Evolutionary conservation across 2,888 invertebrate genomes (phyloP).

Genomic region (Drosophila falleni): DNA sequence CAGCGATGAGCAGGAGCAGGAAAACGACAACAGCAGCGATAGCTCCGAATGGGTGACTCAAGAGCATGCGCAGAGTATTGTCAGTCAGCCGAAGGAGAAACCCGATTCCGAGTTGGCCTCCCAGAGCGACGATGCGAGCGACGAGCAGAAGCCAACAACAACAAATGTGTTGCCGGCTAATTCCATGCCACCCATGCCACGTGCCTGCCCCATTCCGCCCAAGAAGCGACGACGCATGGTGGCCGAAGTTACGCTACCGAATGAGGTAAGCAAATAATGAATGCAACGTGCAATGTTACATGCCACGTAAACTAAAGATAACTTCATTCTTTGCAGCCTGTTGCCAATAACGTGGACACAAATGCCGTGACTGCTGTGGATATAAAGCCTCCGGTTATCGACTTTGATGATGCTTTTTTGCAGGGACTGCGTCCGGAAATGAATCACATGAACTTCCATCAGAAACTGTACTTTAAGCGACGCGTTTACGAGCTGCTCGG

Average conservation of each 20-base stretch:
- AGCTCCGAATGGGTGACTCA: slow-evolving; percentile 52
- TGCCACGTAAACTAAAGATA: not conserved
- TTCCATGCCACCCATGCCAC: slow-evolving; percentile 1
- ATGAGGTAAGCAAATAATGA: slow-evolving; percentile 26
- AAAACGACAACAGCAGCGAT: slow-evolving; percentile 31
- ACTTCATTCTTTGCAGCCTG: slow-evolving; percentile 7
- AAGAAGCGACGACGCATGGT: slow-evolving; percentile 48
- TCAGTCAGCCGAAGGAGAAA: slow-evolving; percentile 43
- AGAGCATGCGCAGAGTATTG: slow-evolving; percentile 54
- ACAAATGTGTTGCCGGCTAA: slow-evolving; percentile 8
- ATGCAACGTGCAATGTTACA: not conserved
- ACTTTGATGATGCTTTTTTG: slow-evolving; percentile 80
- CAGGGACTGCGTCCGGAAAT: slow-evolving; percentile 82
- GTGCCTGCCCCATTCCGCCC: slow-evolving; percentile 49
- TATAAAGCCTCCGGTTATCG: slow-evolving; percentile 27
- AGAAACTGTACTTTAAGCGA: slow-evolving; percentile 82
- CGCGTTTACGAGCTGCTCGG: slow-evolving; percentile 80
- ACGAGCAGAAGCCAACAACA: slow-evolving; percentile 35
- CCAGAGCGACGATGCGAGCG: slow-evolving; percentile 39
- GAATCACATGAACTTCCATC: slow-evolving; percentile 81
- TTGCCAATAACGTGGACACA: not conserved
- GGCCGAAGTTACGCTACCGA: slow-evolving; percentile 20
- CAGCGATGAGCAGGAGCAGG: slow-evolving; percentile 51
- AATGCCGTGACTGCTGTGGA: slow-evolving; percentile 11
- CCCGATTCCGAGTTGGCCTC: slow-evolving; percentile 28